Evolutionary conservation across 2,888 invertebrate species (phyloP), one percentile per base, ranked within the genome.

Genomic region (Schrankia costaestrigalis): DNA sequence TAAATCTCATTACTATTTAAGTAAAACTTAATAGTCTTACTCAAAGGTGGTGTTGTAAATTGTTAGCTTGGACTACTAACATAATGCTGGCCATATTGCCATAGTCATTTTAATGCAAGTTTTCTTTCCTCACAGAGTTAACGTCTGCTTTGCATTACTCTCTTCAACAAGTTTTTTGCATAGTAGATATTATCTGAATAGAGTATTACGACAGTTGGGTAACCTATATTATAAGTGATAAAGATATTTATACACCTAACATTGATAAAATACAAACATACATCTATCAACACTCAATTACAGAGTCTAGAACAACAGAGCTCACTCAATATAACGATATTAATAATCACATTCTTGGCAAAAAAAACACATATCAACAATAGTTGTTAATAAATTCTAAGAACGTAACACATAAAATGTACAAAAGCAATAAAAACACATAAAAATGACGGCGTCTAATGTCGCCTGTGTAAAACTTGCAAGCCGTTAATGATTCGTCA

Each of bases 401-500:
- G 40, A 48, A 34, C 42, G 29, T 40, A 37, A 37, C 31, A 43
- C 42, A 46, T 53, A 48, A 49, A 58, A 49, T 36, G 22, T 37
- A 41, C 28, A 35, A 31, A 33, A 33, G 30, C 28, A 23, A 46
- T 49, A 37, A 56, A 51, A 45, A 41, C 26, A 38, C 17, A 44
- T 46, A 31, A 51, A 48, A 52, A 48, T 46, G 25, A 48, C 29
- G 11, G 14, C 4, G 12, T 42, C 1, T 11, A 27, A 14, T 31
- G 25, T 21, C 19, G 12, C 11, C n/a, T 15, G 2, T 50, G 36
- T 56, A 33, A 43, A 43, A 45, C 37, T 42, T 47, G 31, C 45
- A 45, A 56, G 34, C 33, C 51, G 49, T 49, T 60, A 63, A 63
- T 63, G 64, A 72, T 70, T 61, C 66, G 64, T 71, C 71, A 70